phyloP scores from a whole-genome alignment of 2,888 invertebrate species.

The Phymatocera aterrima region DNA sequence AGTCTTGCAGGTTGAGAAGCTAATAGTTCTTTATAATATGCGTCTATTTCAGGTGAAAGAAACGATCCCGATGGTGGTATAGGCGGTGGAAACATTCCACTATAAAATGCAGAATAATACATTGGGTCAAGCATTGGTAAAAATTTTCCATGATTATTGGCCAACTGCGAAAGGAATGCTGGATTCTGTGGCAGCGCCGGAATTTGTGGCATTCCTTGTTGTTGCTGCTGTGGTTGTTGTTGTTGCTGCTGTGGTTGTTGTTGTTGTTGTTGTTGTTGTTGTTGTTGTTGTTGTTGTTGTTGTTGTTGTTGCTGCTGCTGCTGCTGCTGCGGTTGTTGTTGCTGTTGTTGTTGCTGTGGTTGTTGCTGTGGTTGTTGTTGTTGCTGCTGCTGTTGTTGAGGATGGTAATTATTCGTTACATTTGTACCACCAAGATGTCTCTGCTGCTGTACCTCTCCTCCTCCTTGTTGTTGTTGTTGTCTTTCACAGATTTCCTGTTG shows the following conservation, averaged over 20 bases:
- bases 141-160: conserved; percentile 71
- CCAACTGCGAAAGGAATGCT: conserved; percentile 69
- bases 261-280: too few species aligned
- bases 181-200: conserved; percentile 58
- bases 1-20: conserved; percentile 74
- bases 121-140: conserved; percentile 74
- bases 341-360: too few species aligned
- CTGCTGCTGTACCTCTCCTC: conserved; percentile 9
- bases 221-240: too few species aligned
- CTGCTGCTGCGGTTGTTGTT: too few species aligned
- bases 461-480: too few species aligned
- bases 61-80: conserved; percentile 55
- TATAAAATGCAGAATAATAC: conserved; percentile 75
- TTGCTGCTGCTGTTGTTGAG: too few species aligned
- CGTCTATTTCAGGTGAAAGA: conserved; percentile 74
- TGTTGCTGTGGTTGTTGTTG: too few species aligned
- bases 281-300: too few species aligned
- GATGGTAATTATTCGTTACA: conserved; percentile 62
- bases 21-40: conserved; percentile 77
- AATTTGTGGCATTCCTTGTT: too few species aligned
- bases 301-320: too few species aligned
- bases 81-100: conserved; percentile 73
- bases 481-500: conserved; percentile 23
- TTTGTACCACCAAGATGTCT: conserved; percentile 30
- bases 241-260: too few species aligned